phyloP scores from a whole-genome alignment of 2,113 vertebrate species.

The Syngnathus floridae region DNA sequence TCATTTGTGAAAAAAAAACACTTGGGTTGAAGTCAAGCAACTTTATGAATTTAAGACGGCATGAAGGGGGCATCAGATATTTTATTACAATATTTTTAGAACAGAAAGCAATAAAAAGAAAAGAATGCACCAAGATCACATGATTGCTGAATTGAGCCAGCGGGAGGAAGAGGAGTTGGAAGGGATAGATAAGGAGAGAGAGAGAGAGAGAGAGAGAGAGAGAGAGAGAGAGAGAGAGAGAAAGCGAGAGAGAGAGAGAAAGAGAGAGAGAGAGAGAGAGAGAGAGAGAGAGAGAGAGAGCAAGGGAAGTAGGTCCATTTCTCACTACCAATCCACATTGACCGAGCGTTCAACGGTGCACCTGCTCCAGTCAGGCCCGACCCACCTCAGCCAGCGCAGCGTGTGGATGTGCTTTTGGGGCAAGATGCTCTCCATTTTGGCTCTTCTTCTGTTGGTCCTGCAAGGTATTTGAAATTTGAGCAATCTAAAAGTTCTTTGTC shows the following conservation, averaged over 20 bases:
- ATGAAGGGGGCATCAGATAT: neutral
- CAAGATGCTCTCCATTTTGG: slow-evolving; percentile 58
- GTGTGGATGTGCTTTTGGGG: slow-evolving; percentile 25
- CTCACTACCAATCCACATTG: slow-evolving; percentile 33
- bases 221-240: slow-evolving; percentile 19
- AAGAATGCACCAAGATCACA: neutral
- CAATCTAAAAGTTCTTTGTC: slow-evolving; percentile 18
- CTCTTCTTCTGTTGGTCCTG: slow-evolving; percentile 49
- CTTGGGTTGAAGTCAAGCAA: neutral
- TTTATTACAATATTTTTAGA: neutral
- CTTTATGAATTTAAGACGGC: neutral
- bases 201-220: slow-evolving; percentile 1
- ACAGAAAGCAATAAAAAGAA: neutral
- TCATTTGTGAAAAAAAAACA: too few relatives aligned
- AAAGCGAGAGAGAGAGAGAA: slow-evolving; percentile 28
- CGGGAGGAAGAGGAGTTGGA: slow-evolving; percentile 30
- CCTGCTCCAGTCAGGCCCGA: slow-evolving; percentile 30
- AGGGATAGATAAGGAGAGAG: slow-evolving; percentile 10
- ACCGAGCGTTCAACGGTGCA: slow-evolving; percentile 36
- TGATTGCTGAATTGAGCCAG: slow-evolving; percentile 49
- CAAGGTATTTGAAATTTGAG: slow-evolving; percentile 45
- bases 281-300: slow-evolving; percentile 1
- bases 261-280: slow-evolving; percentile 16
- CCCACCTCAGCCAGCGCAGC: slow-evolving; percentile 21
- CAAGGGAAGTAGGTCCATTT: slow-evolving; percentile 31